These are phyloP conservation scores for Norana najaformis DNA, from an alignment of 2,888 invertebrate species.

Conservation along the genomic window DNA sequence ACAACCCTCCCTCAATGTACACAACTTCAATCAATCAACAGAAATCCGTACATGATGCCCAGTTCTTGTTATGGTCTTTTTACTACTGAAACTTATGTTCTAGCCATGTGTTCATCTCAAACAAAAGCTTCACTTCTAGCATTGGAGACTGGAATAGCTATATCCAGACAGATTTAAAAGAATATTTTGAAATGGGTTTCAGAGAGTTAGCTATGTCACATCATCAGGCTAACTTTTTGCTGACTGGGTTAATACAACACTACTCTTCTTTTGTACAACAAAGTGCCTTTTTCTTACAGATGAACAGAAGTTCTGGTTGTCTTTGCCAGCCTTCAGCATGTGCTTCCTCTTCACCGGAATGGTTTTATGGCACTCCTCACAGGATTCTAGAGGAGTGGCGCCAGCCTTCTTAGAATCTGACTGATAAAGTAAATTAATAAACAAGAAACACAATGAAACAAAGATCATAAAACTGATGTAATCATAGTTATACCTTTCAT, in stretches of 20 bases:
- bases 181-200: background rate
- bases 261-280: background rate
- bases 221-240: background rate
- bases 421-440: background rate
- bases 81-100: too few species aligned
- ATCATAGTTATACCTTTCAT: background rate
- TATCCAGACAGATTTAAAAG: background rate
- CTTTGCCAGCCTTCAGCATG: slow-evolving; percentile 87
- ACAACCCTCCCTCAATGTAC: too few species aligned
- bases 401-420: background rate
- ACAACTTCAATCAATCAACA: too few species aligned
- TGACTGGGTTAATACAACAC: background rate
- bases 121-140: too few species aligned
- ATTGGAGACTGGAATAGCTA: background rate
- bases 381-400: slow-evolving; percentile 71
- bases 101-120: too few species aligned
- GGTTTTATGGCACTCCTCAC: slow-evolving; percentile 78
- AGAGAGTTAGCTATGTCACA: too few species aligned
- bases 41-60: too few species aligned
- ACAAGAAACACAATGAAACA: background rate
- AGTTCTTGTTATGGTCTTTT: too few species aligned
- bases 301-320: slow-evolving; percentile 88
- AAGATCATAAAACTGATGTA: background rate
- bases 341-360: slow-evolving; percentile 86
- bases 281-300: background rate